Evolutionary conservation across 2,888 invertebrate genomes (phyloP), one percentile per base, ranked within the genome.

Genomic region (Drosophila tripunctata): DNA sequence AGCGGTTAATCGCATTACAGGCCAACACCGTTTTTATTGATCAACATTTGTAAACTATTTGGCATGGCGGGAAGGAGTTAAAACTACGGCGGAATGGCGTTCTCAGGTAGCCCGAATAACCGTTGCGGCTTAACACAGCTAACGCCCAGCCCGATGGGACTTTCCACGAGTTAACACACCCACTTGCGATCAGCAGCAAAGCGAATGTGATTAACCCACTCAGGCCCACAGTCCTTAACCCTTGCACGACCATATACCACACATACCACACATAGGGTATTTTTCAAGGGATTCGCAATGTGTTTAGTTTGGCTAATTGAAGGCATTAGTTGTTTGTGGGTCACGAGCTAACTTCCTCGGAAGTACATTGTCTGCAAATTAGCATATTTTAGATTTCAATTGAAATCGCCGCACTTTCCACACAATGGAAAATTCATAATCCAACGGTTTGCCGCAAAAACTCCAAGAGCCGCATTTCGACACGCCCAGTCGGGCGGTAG

Each of bases 11-110:
- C 89, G 88, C 85, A 83, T 81, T 80, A 75, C 75, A 61, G 67
- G 52, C 72, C 50, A 62, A 72, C 55, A 27, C 10, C n/a, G n/a
- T 60, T 79, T 90, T 87, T 90, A 90, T 90, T 90, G 89, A 90
- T 89, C 90, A 90, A 90, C 90, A 90, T 90, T 90, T 89, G 89
- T 89, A 88, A 90, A 89, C 83, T 80, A 80, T 73, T 81, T 75
- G 65, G 12, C 47, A 68, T 78, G 75, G 78, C 69, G 40, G 74
- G 78, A 69, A 41, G 50, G 44, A 54, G 72, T 48, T 63, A 64
- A 75, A 48, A 38, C 67, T 6, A 38, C 33, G 38, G 30, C n/a
- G n/a, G 56, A 60, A 62, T 75, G 65, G 57, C 41, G 57, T 63
- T 63, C 10, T 27, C 61, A 62, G 64, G 67, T 62, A 70, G 69